Percentiles rank a stretch among this genome's conserved stretches.
phyloP scores from a whole-genome alignment of 2,797 vertebrate species.

The Poeciliopsis paucimaculata region DNA sequence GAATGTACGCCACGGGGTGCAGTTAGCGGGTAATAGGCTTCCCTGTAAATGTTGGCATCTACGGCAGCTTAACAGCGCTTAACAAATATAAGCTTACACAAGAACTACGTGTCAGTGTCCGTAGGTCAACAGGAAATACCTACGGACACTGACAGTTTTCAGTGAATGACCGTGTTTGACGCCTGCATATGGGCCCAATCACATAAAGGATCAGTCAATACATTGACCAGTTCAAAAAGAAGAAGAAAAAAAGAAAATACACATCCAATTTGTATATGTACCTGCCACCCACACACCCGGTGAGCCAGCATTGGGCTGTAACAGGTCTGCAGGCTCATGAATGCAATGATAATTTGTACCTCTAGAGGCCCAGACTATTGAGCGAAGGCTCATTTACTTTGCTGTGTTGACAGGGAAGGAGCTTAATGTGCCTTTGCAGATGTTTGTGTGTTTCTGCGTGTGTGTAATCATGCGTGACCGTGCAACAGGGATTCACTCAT shows the following conservation, averaged over 20 bases:
- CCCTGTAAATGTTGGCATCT: slow-evolving; percentile 46
- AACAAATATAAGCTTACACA: slow-evolving; percentile 54
- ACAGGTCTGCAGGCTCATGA: slow-evolving; percentile 64
- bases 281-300: slow-evolving; percentile 42
- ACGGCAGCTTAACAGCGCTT: slow-evolving; percentile 55
- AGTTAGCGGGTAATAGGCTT: slow-evolving; percentile 44
- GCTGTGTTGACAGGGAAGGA: slow-evolving; percentile 50
- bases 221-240: slow-evolving; percentile 49
- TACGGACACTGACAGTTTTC: slow-evolving; percentile 37
- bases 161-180: slow-evolving; percentile 26
- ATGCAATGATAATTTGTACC: slow-evolving; percentile 68
- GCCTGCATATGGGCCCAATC: slow-evolving; percentile 17
- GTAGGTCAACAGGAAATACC: slow-evolving; percentile 38
- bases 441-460: slow-evolving; percentile 32
- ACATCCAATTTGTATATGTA: slow-evolving; percentile 52
- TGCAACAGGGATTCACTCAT: slow-evolving; percentile 56
- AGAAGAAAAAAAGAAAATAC: slow-evolving; percentile 15
- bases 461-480: slow-evolving; percentile 47
- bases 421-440: slow-evolving; percentile 38
- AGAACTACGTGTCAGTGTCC: slow-evolving; percentile 12
- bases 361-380: slow-evolving; percentile 58
- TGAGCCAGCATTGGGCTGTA: slow-evolving; percentile 35
- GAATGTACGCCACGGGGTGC: slow-evolving; percentile 44
- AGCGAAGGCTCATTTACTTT: slow-evolving; percentile 63
- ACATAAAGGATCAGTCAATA: slow-evolving; percentile 61